Conservation (phyloP, 2,113 vertebrate genomes). For the Cepphus grylle region DNA sequence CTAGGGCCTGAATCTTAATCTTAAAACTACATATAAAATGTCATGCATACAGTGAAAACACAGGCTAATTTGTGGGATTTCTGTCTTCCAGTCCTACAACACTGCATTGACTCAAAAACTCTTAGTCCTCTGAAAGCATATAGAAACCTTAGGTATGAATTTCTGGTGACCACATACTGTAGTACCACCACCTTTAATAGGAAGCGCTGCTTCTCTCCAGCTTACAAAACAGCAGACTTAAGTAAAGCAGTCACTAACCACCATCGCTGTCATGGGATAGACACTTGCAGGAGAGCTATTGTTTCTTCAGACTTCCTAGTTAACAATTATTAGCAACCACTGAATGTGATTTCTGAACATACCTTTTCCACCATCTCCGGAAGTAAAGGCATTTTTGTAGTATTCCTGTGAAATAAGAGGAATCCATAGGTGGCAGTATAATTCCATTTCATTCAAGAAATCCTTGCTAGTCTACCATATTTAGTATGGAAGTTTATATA, state of each 20-base stretch:
- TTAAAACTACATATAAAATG: background rate
- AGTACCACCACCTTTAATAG: background rate
- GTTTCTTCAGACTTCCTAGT: background rate
- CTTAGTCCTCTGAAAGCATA: background rate
- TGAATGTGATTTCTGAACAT: background rate
- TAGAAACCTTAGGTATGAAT: background rate
- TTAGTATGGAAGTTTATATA: background rate
- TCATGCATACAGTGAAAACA: background rate
- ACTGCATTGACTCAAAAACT: background rate
- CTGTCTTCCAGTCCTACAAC: background rate
- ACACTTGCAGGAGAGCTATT: background rate
- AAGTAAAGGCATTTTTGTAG: conserved; percentile 92
- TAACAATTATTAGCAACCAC: background rate
- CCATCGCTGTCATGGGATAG: background rate
- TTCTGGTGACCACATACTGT: background rate
- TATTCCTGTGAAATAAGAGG: conserved; percentile 78
- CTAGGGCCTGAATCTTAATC: background rate
- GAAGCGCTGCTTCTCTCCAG: background rate
- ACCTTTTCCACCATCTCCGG: conserved; percentile 93
- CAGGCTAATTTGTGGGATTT: background rate
- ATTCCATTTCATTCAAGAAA: background rate
- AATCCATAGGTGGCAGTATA: conserved; percentile 54
- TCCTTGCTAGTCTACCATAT: background rate
- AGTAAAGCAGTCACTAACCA: background rate
- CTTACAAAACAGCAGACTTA: background rate